Conservation (phyloP, 2,797 vertebrate species). For the Synanceia verrucosa region DNA sequence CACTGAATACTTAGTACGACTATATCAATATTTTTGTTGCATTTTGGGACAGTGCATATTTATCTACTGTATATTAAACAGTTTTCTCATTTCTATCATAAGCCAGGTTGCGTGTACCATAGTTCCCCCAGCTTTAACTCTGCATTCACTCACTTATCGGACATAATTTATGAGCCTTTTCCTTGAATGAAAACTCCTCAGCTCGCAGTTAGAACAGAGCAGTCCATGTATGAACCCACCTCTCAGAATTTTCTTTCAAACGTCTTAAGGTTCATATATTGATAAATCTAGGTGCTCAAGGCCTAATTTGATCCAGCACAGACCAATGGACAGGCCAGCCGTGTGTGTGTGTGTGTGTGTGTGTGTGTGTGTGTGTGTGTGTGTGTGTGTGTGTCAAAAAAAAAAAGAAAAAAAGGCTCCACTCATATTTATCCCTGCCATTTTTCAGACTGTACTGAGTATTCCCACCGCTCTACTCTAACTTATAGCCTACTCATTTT, state of each 20-base stretch:
- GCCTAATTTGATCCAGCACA: conserved; percentile 61
- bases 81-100: conserved; percentile 7
- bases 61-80: conserved; percentile 8
- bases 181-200: conserved; percentile 26
- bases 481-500: conserved; percentile 60
- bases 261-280: conserved; percentile 23
- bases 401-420: conserved; percentile 33
- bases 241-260: conserved; percentile 46
- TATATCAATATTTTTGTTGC: not conserved
- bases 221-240: conserved; percentile 15
- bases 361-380: conserved; percentile 17
- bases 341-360: not conserved
- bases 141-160: conserved; percentile 37
- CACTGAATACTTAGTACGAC: not conserved
- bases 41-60: not conserved
- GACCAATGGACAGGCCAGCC: conserved; percentile 22
- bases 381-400: conserved; percentile 19
- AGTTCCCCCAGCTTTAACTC: conserved; percentile 6
- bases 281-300: conserved; percentile 58
- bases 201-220: conserved; percentile 17
- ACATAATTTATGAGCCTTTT: conserved; percentile 52
- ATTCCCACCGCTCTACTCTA: conserved; percentile 62
- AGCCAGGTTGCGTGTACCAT: not conserved
- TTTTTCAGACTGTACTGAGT: conserved; percentile 71
- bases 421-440: conserved; percentile 68